Percentiles rank a stretch among this genome's conserved stretches.
Conservation (phyloP, 2,797 vertebrate species). For the Carcharodon carcharias region DNA sequence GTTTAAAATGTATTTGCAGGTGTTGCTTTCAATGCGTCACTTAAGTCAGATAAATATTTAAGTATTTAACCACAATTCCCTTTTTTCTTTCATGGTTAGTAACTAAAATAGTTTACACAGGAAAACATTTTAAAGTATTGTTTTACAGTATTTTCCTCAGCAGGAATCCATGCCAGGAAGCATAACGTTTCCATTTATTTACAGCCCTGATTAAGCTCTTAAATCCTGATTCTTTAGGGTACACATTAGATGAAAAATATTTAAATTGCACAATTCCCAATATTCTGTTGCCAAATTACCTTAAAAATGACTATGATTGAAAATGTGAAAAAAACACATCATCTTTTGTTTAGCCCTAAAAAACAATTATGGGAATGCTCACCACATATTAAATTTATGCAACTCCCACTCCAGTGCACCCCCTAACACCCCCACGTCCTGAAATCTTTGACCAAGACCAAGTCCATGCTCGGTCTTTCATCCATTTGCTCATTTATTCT, state of each 20-base stretch:
- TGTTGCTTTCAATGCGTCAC: neutral
- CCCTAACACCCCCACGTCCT: too few relatives aligned
- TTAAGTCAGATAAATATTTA: neutral
- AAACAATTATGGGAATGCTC: neutral
- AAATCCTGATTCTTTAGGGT: neutral
- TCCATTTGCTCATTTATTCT: neutral
- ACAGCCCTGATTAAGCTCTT: neutral
- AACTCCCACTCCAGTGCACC: neutral
- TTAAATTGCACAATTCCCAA: neutral
- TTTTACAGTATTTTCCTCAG: neutral
- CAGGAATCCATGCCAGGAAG: neutral
- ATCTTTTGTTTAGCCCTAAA: neutral
- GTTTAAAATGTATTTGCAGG: neutral
- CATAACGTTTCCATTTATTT: neutral
- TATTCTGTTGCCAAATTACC: neutral
- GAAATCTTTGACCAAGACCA: neutral
- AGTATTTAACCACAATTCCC: neutral
- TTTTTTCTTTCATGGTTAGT: neutral
- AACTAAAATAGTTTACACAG: neutral
- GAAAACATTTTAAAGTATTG: neutral
- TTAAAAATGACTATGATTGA: neutral
- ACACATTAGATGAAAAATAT: neutral
- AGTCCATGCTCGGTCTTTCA: neutral
- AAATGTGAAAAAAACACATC: neutral
- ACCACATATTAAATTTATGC: neutral